Conservation (phyloP, 2,797 vertebrate genomes). For the Okamejei kenojei region DNA sequence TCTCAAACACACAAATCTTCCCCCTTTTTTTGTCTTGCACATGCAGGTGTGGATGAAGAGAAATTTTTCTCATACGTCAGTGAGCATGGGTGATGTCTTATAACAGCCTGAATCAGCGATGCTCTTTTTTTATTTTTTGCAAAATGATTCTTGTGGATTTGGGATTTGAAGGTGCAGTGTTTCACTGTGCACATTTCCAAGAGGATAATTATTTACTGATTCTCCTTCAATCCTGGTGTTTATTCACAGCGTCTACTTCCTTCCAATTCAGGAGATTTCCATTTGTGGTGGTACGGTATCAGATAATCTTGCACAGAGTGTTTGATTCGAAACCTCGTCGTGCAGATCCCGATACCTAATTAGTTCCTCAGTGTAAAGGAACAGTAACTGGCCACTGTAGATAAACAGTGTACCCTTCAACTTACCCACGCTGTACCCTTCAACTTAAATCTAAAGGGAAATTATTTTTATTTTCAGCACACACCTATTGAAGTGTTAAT, state of each 20-base stretch:
- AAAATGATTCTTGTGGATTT: background rate
- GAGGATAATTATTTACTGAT: background rate
- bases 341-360: background rate
- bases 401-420: background rate
- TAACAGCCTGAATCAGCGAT: background rate
- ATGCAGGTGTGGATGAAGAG: background rate
- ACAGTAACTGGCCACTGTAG: background rate
- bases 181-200: background rate
- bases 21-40: background rate
- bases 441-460: background rate
- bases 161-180: background rate
- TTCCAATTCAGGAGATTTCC: background rate
- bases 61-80: background rate
- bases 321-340: background rate
- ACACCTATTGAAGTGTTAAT: background rate
- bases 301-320: background rate
- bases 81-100: background rate
- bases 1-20: background rate
- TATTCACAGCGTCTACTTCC: background rate
- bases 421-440: too few relatives aligned
- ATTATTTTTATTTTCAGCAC: background rate
- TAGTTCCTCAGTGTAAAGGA: background rate
- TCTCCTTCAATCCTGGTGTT: background rate
- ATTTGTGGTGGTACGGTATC: too few relatives aligned
- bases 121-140: background rate